Percentiles rank a stretch among this genome's conserved stretches.
These are phyloP conservation scores for Phrixothrix hirtus DNA, from an alignment of 2,888 invertebrate genomes.

Conservation along the genomic window DNA sequence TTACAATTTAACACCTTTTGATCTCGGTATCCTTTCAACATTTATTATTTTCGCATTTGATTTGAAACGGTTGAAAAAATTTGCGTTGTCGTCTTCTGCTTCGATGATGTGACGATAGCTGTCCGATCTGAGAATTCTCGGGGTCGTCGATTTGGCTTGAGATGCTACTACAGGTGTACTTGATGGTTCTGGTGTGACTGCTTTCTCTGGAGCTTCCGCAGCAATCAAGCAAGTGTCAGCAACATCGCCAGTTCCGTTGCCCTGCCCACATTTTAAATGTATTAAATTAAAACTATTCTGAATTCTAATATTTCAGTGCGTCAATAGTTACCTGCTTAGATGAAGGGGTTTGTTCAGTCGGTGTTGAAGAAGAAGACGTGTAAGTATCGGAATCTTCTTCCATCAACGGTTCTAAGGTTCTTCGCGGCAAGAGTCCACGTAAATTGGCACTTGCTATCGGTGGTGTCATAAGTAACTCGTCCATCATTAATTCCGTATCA, in stretches of 20 bases:
- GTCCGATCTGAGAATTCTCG: slow-evolving; percentile 61
- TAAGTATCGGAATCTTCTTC: slow-evolving; percentile 81
- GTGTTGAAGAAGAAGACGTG: slow-evolving; percentile 55
- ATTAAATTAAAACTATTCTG: slow-evolving; percentile 44
- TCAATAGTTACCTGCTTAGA: slow-evolving; percentile 55
- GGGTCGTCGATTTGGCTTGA: slow-evolving; percentile 35
- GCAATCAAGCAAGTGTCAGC: slow-evolving; percentile 61
- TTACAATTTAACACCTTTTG: slow-evolving; percentile 53
- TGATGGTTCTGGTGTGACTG: slow-evolving; percentile 12
- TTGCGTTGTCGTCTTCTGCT: slow-evolving; percentile 46
- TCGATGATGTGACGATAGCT: slow-evolving; percentile 55
- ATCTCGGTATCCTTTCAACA: slow-evolving; percentile 52
- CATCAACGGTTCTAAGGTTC: slow-evolving; percentile 78
- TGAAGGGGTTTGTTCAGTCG: slow-evolving; percentile 49
- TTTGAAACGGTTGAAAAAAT: slow-evolving; percentile 53
- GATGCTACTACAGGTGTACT: slow-evolving; percentile 28
- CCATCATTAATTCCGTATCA: slow-evolving; percentile 82
- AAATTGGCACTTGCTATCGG: slow-evolving; percentile 74
- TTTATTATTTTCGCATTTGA: slow-evolving; percentile 52
- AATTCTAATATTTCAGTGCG: slow-evolving; percentile 54
- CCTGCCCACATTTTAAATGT: slow-evolving; percentile 55
- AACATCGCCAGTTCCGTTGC: slow-evolving; percentile 58
- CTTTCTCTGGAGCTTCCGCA: slow-evolving; percentile 46
- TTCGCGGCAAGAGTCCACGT: slow-evolving; percentile 71
- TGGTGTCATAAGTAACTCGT: slow-evolving; percentile 76